Conservation (phyloP, 2,888 invertebrate species). For the Macropis europaea region DNA sequence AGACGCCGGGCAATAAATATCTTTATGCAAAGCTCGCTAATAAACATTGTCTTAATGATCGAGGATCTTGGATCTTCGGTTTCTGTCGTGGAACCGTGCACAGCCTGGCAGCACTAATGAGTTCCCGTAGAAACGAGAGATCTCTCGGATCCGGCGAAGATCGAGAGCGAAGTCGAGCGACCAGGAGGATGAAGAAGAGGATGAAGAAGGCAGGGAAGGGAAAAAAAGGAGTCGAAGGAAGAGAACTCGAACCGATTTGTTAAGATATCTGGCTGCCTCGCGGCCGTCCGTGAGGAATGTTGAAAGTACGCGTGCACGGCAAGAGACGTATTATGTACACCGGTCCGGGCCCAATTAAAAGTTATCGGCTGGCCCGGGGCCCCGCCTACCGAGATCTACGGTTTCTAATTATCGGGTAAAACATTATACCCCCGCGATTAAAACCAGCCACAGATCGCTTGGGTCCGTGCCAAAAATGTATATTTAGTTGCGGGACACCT, state of each 20-base stretch:
- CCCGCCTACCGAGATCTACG: constrained; percentile 45
- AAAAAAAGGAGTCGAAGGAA: constrained; percentile 54
- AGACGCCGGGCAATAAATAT: constrained; percentile 46
- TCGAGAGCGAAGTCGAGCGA: constrained; percentile 34
- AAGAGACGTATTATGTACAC: constrained; percentile 53
- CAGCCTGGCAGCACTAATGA: constrained; percentile 59
- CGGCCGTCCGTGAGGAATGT: constrained; percentile 52
- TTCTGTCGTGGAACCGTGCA: constrained; percentile 20
- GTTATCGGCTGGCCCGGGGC: constrained; percentile 35
- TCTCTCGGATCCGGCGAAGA: constrained; percentile 45
- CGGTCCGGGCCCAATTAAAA: constrained; percentile 53
- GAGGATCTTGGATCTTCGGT: constrained; percentile 49
- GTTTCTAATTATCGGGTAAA: constrained; percentile 65
- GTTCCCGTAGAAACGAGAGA: constrained; percentile 54
- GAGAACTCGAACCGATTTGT: constrained; percentile 56
- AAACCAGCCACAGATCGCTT: constrained; percentile 58
- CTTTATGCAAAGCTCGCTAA: constrained; percentile 49
- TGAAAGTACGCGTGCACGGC: constrained; percentile 52
- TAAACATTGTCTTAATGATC: constrained; percentile 57
- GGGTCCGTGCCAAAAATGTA: constrained; percentile 60
- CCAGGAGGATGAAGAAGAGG: constrained; percentile 38
- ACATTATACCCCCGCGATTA: constrained; percentile 62
- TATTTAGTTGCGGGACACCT: constrained; percentile 63
- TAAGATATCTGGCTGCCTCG: constrained; percentile 52
- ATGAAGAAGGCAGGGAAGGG: constrained; percentile 23